Evolutionary conservation across 2,888 invertebrate species (phyloP).

Genomic region (Camponotus fellah): DNA sequence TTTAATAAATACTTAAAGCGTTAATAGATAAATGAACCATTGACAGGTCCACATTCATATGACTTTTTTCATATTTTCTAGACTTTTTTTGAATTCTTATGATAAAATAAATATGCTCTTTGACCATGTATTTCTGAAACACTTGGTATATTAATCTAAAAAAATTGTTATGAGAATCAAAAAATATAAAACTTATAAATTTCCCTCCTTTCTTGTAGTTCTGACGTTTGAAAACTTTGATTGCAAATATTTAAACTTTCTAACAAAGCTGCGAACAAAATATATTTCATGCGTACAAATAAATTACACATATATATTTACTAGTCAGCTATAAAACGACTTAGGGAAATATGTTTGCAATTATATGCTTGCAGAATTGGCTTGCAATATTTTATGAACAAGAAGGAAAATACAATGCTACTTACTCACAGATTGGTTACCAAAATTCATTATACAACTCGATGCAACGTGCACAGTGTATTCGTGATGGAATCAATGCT

Average conservation of each 20-base stretch:
- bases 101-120: no score
- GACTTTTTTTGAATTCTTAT: no score
- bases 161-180: no score
- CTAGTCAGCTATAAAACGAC: background rate
- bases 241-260: constrained; percentile 11
- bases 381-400: background rate
- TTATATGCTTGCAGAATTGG: background rate
- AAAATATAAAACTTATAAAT: no score
- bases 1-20: no score
- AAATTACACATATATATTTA: constrained; percentile 4
- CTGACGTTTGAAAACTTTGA: background rate
- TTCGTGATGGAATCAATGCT: constrained; percentile 10
- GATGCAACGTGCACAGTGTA: background rate
- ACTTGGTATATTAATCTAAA: no score
- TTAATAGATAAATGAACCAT: no score
- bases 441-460: constrained; percentile 8
- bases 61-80: no score
- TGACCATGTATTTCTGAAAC: no score
- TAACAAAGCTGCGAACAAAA: constrained; percentile 13
- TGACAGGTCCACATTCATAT: no score
- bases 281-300: constrained; percentile 39
- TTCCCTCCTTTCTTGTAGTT: background rate
- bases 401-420: constrained; percentile 12
- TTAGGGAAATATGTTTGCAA: background rate
- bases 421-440: constrained; percentile 25